Conservation (phyloP, 2,113 vertebrate genomes). For the Machaerirhynchus nigripectus region DNA sequence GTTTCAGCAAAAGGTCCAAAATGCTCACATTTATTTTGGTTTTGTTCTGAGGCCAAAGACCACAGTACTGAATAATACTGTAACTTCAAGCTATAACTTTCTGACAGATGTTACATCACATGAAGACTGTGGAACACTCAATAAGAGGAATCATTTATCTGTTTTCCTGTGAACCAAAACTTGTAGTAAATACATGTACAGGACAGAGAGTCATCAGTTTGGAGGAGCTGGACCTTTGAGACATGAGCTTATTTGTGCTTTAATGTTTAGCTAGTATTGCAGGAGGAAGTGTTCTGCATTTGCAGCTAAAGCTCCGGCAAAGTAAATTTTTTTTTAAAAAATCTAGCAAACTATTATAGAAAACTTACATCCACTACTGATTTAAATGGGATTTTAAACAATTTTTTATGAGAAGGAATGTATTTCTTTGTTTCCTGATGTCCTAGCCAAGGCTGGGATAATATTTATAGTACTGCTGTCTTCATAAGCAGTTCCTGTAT, state of each 20-base stretch:
- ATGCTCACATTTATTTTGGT: slow-evolving; percentile 58
- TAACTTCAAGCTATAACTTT: slow-evolving; percentile 17
- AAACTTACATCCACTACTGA: background rate
- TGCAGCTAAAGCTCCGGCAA: background rate
- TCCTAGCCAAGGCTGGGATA: background rate
- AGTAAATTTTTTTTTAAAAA: background rate
- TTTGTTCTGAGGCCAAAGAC: slow-evolving; percentile 50
- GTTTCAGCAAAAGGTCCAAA: slow-evolving; percentile 19
- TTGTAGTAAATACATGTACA: background rate
- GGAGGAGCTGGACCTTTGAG: background rate
- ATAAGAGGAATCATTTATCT: slow-evolving; percentile 27
- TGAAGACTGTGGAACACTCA: background rate
- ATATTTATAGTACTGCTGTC: background rate
- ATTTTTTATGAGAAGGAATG: background rate
- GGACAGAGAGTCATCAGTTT: background rate
- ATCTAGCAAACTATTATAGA: background rate
- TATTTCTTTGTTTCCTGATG: background rate
- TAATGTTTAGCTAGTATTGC: background rate
- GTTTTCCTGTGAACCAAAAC: background rate
- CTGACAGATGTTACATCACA: slow-evolving; percentile 40
- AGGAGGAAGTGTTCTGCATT: background rate
- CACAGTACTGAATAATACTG: slow-evolving; percentile 45
- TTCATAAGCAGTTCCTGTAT: background rate
- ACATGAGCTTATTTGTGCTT: background rate
- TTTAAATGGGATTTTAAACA: background rate